Percentiles rank a stretch among this genome's conserved stretches.
These are phyloP conservation scores for Nesoenas mayeri DNA, from an alignment of 2,113 vertebrate species.

Conservation along the genomic window DNA sequence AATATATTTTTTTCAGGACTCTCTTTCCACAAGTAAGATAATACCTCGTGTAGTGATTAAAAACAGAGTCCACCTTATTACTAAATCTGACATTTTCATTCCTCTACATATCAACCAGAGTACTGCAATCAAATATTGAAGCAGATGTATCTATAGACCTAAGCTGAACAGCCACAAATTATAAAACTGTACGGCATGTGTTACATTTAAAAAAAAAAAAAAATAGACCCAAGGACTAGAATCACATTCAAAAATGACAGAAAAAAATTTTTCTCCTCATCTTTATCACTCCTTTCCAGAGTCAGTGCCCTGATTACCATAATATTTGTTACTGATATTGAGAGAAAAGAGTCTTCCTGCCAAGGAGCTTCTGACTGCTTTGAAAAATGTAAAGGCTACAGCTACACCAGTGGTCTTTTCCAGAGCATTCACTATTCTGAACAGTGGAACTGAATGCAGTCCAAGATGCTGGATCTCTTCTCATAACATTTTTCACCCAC, in stretches of 20 bases:
- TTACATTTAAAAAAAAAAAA: not conserved
- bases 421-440: not conserved
- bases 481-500: not conserved
- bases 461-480: not conserved
- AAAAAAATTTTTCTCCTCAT: conserved; percentile 14
- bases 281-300: not conserved
- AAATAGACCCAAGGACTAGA: not conserved
- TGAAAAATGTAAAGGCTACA: not conserved
- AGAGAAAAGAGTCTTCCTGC: not conserved
- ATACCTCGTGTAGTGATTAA: conserved; percentile 25
- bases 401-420: not conserved
- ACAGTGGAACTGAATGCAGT: not conserved
- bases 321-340: not conserved
- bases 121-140: not conserved
- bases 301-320: not conserved
- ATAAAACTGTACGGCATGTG: not conserved
- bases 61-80: conserved; percentile 4
- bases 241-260: conserved; percentile 5
- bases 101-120: not conserved
- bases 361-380: not conserved
- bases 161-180: not conserved
- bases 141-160: not conserved
- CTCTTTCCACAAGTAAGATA: conserved; percentile 14
- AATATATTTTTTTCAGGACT: not conserved
- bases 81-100: conserved; percentile 23